phyloP scores from a whole-genome alignment of 1,140 invertebrate species.

The Hycleus cichorii region DNA sequence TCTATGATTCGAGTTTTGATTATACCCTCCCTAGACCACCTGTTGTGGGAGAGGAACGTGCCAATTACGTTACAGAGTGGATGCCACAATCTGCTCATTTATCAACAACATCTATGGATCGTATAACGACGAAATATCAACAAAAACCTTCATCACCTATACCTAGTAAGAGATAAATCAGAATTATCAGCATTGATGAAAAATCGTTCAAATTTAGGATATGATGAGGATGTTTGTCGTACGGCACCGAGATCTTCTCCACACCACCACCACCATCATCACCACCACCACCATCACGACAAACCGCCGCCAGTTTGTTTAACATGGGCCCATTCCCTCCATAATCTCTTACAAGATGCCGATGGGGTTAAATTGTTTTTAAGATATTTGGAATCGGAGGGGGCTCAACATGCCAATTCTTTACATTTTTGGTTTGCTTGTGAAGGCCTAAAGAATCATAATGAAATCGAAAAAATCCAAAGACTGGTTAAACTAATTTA shows the following conservation, averaged over 20 bases:
- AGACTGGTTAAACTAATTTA: constrained; percentile 76
- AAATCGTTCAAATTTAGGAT: constrained; percentile 16
- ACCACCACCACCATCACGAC: constrained; percentile 20
- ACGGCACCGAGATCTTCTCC: constrained; percentile 4
- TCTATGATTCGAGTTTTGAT: constrained; percentile 33
- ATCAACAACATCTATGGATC: constrained; percentile 18
- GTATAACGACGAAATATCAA: constrained; percentile 11
- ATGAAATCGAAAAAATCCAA: constrained; percentile 61
- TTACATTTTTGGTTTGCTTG: constrained; percentile 90
- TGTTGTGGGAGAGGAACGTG: constrained; percentile 38
- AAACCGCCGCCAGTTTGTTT: constrained; percentile 62
- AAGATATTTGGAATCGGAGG: constrained; percentile 74
- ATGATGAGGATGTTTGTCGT: constrained; percentile 23
- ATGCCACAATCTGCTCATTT: constrained; percentile 10
- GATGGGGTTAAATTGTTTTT: constrained; percentile 81
- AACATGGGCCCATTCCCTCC: constrained; percentile 78
- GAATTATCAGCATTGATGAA: background rate
- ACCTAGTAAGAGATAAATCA: constrained; percentile 18
- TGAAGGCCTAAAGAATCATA: constrained; percentile 76
- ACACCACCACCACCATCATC: constrained; percentile 5
- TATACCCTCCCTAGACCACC: constrained; percentile 36
- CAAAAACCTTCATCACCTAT: constrained; percentile 28
- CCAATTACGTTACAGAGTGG: constrained; percentile 31
- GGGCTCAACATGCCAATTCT: constrained; percentile 64
- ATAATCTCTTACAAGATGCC: constrained; percentile 71